Conservation (phyloP, 2,888 invertebrate species). For the Bellardia bayeri region DNA sequence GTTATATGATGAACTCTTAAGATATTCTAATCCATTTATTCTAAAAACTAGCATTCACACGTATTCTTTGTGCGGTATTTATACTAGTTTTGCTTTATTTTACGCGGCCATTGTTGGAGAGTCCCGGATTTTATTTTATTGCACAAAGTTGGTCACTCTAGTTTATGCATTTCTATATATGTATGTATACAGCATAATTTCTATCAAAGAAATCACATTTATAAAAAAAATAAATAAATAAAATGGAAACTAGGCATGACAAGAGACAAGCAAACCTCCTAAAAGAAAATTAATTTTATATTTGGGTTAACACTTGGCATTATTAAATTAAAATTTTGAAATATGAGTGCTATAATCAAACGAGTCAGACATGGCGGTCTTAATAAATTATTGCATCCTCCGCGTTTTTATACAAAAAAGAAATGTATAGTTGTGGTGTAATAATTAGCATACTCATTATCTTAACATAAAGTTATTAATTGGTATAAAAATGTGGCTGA, state of each 20-base stretch:
- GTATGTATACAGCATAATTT: not conserved
- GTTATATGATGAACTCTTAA: too few relatives aligned
- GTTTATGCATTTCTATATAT: not conserved
- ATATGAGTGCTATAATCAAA: conserved; percentile 18
- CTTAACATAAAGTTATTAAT: not conserved
- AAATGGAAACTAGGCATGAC: conserved; percentile 7
- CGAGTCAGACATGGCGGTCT: not conserved
- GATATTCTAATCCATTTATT: too few relatives aligned
- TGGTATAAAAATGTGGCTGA: too few relatives aligned
- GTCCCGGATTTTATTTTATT: too few relatives aligned
- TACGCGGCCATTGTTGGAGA: too few relatives aligned
- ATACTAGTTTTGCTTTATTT: too few relatives aligned
- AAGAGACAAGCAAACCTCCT: not conserved
- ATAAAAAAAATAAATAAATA: conserved; percentile 16
- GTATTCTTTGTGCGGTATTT: too few relatives aligned
- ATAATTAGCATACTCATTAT: not conserved
- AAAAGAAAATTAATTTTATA: not conserved
- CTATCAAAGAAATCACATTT: not conserved
- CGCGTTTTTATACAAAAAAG: not conserved
- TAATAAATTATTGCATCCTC: conserved; percentile 3
- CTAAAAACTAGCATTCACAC: too few relatives aligned
- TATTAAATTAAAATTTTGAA: conserved; percentile 29
- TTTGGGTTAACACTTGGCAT: conserved; percentile 26
- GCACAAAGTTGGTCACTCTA: not conserved
- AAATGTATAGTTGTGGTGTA: not conserved